These are phyloP conservation scores for Myiopsitta monachus DNA, from an alignment of 2,113 vertebrate species.

Conservation along the genomic window DNA sequence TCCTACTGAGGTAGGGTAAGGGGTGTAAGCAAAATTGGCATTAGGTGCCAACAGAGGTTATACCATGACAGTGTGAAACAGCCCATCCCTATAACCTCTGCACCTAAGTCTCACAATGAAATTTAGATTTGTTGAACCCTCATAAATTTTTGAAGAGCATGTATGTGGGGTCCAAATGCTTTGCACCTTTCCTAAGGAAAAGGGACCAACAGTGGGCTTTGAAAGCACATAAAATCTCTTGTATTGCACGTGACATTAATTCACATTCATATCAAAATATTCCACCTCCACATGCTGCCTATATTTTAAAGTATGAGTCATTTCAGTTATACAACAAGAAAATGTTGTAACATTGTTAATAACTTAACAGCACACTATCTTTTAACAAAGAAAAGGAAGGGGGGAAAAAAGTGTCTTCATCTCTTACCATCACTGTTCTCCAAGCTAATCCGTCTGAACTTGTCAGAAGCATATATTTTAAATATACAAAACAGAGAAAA, in stretches of 20 bases:
- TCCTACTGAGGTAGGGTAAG: background rate
- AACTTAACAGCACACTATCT: rapidly evolving
- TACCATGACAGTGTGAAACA: background rate
- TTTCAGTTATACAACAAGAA: background rate
- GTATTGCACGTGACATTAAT: background rate
- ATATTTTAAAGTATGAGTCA: background rate
- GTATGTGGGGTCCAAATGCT: background rate
- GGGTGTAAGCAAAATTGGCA: background rate
- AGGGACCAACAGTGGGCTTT: background rate
- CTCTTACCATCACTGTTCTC: background rate
- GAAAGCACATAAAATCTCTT: background rate
- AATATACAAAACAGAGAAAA: background rate
- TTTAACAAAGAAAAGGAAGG: background rate
- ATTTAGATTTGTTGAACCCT: background rate
- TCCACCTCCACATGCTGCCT: background rate
- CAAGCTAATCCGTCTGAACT: background rate
- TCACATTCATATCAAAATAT: background rate
- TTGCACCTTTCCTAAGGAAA: background rate
- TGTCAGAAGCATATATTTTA: background rate
- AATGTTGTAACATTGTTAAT: background rate
- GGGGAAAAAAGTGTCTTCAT: background rate
- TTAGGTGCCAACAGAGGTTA: background rate
- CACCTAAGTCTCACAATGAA: background rate
- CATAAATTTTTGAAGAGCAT: background rate
- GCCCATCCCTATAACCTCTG: background rate